Evolutionary conservation across 2,888 invertebrate genomes (phyloP), one percentile per base, ranked within the genome.

Genomic region (Cheilosia scutellata): DNA sequence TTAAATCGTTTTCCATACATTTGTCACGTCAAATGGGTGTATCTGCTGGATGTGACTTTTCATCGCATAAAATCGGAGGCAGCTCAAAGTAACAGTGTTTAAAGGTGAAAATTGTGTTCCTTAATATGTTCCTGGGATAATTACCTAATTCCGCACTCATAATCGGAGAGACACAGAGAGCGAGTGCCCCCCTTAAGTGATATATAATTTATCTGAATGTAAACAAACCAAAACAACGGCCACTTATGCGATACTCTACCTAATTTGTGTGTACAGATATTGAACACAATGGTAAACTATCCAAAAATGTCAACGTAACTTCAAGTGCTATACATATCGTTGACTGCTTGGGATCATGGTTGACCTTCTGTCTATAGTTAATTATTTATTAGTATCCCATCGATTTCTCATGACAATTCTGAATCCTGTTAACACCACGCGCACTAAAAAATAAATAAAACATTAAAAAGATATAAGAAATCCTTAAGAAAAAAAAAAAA

Each of bases 221-320:
- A 86, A 86, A 86, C 82, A 86, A 86, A 80, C 76, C 75, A 74
- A 79, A 79, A 57, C 57, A 42, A 42, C 65, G 49, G 84, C 84
- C 84, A 84, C 84, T 84, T 84, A 80, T 84, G 80, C 65, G 75
- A 84, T 84, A 84, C 75, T 80, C 53, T 47, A 58, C 51, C 83
- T 74, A 79, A 74, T 83, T 83, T 83, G 74, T 79, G 57, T 70
- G 68, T 55, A 63, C 51, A 71, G 57, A 71, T 58, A 71, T 82
- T 62, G 63, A 29, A 63, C 51, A 63, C 62, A 63, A 51, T 55
- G 49, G 60, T 57, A 68, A 44, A 68, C 55, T 66, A 74, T 60
- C 74, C 27, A 51, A 78, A 78, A 11, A 37, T 57, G 72, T 78
- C 57, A 62, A 77, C 44, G 77, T 51, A 62, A 47, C 55, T 51